Percentiles rank a stretch among this genome's conserved stretches.
Conservation (phyloP, 2,888 invertebrate species). For the Synergus itoensis region DNA sequence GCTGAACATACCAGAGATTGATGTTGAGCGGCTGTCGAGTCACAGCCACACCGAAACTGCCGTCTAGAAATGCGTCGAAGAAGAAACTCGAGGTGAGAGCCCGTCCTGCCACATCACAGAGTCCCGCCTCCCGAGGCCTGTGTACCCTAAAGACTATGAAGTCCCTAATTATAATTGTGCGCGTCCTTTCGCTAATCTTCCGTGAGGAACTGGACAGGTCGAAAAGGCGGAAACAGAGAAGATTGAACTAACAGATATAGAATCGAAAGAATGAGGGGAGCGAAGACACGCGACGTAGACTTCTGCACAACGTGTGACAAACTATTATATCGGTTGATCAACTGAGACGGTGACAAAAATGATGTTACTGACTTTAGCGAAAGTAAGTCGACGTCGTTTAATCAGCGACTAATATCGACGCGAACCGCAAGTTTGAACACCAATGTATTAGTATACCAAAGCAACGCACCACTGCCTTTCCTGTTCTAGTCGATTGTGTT, state of each 20-base stretch:
- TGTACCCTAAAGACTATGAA: conserved; percentile 14
- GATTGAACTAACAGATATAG: conserved; percentile 31
- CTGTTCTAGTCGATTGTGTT: conserved; percentile 50
- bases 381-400: neutral
- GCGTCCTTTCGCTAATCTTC: neutral
- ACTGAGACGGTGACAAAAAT: neutral
- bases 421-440: neutral
- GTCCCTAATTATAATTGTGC: conserved; percentile 30
- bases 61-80: conserved; percentile 81
- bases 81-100: conserved; percentile 48
- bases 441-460: conserved; percentile 58
- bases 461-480: conserved; percentile 74
- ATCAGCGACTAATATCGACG: neutral
- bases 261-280: conserved; percentile 10
- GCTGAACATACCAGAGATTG: conserved; percentile 93
- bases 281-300: conserved; percentile 30
- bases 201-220: conserved; percentile 20
- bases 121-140: conserved; percentile 12
- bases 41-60: conserved; percentile 97
- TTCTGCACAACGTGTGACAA: conserved; percentile 2
- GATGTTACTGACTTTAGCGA: neutral
- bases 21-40: conserved; percentile 94
- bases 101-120: conserved; percentile 29
- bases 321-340: neutral
- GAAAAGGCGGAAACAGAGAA: conserved; percentile 30